These are phyloP conservation scores for Sceliomorpha sp. DNA, from an alignment of 2,888 invertebrate species.

Conservation along the genomic window DNA sequence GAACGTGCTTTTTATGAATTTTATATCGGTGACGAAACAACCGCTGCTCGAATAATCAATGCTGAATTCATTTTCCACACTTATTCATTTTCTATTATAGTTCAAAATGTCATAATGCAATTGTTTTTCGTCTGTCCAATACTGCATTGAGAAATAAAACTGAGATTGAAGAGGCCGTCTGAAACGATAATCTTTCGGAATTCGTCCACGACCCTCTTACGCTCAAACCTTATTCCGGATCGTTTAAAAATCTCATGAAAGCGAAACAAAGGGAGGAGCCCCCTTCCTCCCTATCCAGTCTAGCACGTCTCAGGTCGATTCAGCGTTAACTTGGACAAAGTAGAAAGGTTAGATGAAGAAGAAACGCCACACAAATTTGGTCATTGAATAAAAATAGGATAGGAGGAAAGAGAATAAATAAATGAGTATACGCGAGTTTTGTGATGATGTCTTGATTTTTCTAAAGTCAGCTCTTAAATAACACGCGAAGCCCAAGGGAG, in stretches of 20 bases:
- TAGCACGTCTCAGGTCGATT: conserved; percentile 60
- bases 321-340: conserved; percentile 68
- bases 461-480: conserved; percentile 63
- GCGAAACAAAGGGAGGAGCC: conserved; percentile 71
- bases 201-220: conserved; percentile 58
- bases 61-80: no score
- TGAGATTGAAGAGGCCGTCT: conserved; percentile 62
- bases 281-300: conserved; percentile 40
- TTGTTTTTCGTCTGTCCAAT: conserved; percentile 2
- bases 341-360: conserved; percentile 56
- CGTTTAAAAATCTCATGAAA: conserved; percentile 76
- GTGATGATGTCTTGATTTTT: conserved; percentile 75
- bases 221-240: conserved; percentile 69
- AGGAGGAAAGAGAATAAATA: conserved; percentile 44
- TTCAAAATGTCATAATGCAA: no score
- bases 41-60: no score
- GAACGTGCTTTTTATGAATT: neutral
- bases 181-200: conserved; percentile 69
- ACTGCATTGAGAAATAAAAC: conserved; percentile 23
- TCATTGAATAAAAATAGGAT: conserved; percentile 22
- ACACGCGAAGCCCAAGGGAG: conserved; percentile 81
- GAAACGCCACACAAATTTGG: conserved; percentile 50
- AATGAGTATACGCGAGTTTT: conserved; percentile 62
- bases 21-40: no score
- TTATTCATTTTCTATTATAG: no score